A percentile compares a stretch with the other conserved stretches of the same genome.
Conservation (phyloP, 2,113 vertebrate species). For the Ceratotherium simum region DNA sequence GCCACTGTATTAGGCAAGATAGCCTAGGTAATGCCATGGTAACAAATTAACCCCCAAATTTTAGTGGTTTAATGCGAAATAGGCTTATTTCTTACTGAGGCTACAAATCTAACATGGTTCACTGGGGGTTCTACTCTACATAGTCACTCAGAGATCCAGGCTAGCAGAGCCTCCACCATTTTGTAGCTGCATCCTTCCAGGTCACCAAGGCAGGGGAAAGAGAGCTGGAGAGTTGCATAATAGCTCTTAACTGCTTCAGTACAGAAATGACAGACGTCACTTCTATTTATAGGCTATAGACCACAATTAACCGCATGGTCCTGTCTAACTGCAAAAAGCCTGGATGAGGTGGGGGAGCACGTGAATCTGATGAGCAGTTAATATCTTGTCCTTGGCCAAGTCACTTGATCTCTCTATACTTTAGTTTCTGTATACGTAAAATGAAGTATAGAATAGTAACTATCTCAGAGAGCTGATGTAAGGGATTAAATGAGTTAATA, state of each 20-base stretch:
- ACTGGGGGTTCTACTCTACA: neutral
- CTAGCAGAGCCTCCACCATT: neutral
- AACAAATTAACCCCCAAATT: neutral
- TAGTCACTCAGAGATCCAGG: neutral
- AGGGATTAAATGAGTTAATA: neutral
- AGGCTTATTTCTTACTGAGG: neutral
- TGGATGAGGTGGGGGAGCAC: neutral
- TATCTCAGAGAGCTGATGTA: neutral
- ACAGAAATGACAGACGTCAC: neutral
- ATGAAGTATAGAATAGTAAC: neutral
- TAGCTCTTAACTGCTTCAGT: neutral
- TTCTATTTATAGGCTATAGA: neutral
- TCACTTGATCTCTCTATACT: neutral
- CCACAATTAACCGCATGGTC: neutral
- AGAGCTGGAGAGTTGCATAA: neutral
- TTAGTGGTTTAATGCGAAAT: neutral
- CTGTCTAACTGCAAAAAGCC: neutral
- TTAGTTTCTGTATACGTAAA: neutral
- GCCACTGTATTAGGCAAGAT: neutral
- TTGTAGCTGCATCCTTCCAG: neutral
- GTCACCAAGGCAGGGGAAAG: neutral
- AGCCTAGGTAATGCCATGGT: neutral
- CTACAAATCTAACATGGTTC: neutral
- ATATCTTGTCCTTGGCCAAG: neutral
- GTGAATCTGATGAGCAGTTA: constrained; percentile 3